A percentile compares a stretch with the other conserved stretches of the same genome.
Evolutionary conservation across 2,113 vertebrate species (phyloP).

Genomic region (Microtus ochrogaster): DNA sequence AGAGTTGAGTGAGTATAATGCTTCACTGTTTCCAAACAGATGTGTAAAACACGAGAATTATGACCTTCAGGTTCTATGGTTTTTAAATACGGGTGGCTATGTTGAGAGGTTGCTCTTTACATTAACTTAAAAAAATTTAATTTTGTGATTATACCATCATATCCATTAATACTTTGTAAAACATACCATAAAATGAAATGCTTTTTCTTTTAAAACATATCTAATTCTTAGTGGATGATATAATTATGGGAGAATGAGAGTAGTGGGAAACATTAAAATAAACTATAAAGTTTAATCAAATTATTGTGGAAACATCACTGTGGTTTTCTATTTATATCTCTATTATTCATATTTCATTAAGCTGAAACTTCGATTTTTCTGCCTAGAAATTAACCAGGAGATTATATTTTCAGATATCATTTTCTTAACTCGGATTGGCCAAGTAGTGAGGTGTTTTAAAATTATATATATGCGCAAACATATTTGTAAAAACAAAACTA

Average conservation of each 20-base stretch:
- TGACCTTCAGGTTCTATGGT: constrained; percentile 9
- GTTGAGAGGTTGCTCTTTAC: background rate
- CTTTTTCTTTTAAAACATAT: constrained; percentile 20
- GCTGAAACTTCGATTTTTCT: constrained; percentile 3
- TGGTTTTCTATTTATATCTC: constrained; percentile 39
- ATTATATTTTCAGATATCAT: constrained; percentile 39
- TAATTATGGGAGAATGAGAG: background rate
- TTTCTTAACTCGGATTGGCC: constrained; percentile 40
- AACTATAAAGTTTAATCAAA: constrained; percentile 44
- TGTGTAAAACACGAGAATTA: constrained; percentile 53
- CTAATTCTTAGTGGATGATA: background rate
- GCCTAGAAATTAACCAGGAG: background rate
- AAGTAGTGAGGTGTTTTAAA: background rate
- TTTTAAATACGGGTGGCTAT: constrained; percentile 40
- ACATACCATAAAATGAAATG: background rate
- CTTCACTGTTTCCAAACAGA: background rate
- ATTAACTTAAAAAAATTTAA: constrained; percentile 49
- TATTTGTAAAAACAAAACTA: constrained; percentile 32
- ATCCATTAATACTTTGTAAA: constrained; percentile 10
- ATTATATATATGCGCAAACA: background rate
- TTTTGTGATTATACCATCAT: background rate
- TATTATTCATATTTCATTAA: constrained; percentile 27
- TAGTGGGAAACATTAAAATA: constrained; percentile 20
- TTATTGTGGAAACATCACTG: background rate
- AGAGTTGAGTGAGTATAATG: background rate